Evolutionary conservation across 2,888 invertebrate genomes (phyloP).

Genomic region (Agrilus cyanescens): DNA sequence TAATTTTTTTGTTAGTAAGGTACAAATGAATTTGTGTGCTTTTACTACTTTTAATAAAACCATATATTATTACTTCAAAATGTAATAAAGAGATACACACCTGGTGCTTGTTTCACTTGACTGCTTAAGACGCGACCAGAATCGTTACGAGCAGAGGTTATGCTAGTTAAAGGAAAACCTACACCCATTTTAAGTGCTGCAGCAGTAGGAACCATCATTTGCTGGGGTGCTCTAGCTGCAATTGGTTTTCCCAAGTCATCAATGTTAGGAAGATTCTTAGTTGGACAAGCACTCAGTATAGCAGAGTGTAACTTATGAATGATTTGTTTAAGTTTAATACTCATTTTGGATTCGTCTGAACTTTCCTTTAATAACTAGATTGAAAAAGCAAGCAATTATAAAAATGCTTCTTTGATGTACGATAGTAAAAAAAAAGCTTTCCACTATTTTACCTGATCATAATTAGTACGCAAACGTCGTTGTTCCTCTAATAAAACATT

Average conservation of each 20-base stretch:
- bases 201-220: constrained; percentile 65
- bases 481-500: constrained; percentile 66
- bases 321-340: constrained; percentile 47
- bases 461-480: constrained; percentile 57
- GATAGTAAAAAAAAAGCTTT: not conserved
- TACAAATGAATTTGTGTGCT: too few relatives aligned
- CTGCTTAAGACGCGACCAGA: constrained; percentile 54
- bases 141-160: constrained; percentile 54
- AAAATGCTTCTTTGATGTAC: not conserved
- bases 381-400: not conserved
- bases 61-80: too few relatives aligned
- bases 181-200: constrained; percentile 80
- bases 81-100: constrained; percentile 23
- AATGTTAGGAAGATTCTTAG: constrained; percentile 44
- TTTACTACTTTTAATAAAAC: too few relatives aligned
- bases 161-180: constrained; percentile 61
- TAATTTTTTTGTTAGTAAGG: too few relatives aligned
- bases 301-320: constrained; percentile 51
- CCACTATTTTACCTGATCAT: constrained; percentile 54
- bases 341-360: constrained; percentile 50
- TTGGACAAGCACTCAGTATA: constrained; percentile 48
- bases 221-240: constrained; percentile 30
- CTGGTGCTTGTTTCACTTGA: constrained; percentile 40
- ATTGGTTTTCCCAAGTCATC: constrained; percentile 41
- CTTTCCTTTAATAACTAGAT: constrained; percentile 44